phyloP scores from a whole-genome alignment of 2,888 invertebrate species.

The Drosophila diplacantha region DNA sequence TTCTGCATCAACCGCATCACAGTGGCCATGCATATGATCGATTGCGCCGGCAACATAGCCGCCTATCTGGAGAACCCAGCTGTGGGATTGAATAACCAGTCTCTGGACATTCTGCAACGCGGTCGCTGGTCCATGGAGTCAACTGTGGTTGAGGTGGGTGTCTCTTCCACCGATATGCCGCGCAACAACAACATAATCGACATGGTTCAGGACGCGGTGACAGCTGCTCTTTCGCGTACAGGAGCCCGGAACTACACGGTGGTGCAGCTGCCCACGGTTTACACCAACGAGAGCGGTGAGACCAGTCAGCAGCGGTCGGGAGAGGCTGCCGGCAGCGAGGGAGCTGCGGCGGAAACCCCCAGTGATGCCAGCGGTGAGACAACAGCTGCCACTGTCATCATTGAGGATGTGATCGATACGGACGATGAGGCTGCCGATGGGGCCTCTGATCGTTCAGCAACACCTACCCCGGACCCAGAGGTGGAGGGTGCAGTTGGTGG shows the following conservation, averaged over 20 bases:
- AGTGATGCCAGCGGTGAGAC: constrained; percentile 50
- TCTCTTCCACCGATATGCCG: constrained; percentile 76
- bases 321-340: constrained; percentile 31
- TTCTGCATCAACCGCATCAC: constrained; percentile 78
- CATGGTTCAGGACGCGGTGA: constrained; percentile 77
- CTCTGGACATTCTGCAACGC: constrained; percentile 77
- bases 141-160: constrained; percentile 78
- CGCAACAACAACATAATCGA: constrained; percentile 77
- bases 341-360: constrained; percentile 12
- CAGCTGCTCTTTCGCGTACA: constrained; percentile 75
- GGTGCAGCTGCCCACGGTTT: constrained; percentile 75
- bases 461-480: constrained; percentile 40
- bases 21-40: constrained; percentile 77
- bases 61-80: constrained; percentile 77
- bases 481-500: constrained; percentile 36
- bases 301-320: constrained; percentile 30
- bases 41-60: constrained; percentile 78
- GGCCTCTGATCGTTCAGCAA: constrained; percentile 34
- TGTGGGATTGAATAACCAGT: constrained; percentile 77
- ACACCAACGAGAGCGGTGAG: constrained; percentile 67
- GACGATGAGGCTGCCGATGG: constrained; percentile 62
- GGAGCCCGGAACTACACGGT: constrained; percentile 76
- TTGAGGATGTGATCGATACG: constrained; percentile 67
- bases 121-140: constrained; percentile 78
- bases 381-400: constrained; percentile 60